These are phyloP conservation scores for Dromiciops gliroides DNA, from an alignment of 2,113 vertebrate genomes.

Conservation along the genomic window DNA sequence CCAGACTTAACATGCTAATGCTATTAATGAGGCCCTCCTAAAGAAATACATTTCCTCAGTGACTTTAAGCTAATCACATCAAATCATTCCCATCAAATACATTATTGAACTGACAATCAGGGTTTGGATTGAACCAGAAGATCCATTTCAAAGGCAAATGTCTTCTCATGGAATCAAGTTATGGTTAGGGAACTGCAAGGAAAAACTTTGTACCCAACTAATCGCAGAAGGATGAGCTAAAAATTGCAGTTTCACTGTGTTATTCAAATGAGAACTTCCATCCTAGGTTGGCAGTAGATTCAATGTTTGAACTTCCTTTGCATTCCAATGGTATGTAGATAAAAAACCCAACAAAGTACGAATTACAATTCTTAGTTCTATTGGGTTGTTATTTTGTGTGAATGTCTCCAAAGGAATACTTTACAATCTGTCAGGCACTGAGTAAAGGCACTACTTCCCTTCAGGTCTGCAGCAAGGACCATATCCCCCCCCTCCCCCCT, in stretches of 20 bases:
- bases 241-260: not conserved
- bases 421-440: slow-evolving; percentile 49
- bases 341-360: slow-evolving; percentile 65
- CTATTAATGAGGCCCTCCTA: not conserved
- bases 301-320: slow-evolving; percentile 73
- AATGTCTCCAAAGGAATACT: slow-evolving; percentile 55
- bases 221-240: not conserved
- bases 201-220: not conserved
- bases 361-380: slow-evolving; percentile 75
- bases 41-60: slow-evolving; percentile 41
- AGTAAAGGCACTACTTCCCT: not conserved
- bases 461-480: not conserved
- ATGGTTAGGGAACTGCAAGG: not conserved
- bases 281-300: slow-evolving; percentile 64
- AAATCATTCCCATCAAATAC: slow-evolving; percentile 54
- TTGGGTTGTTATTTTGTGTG: slow-evolving; percentile 64
- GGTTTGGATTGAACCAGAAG: slow-evolving; percentile 15
- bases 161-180: not conserved
- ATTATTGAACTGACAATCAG: slow-evolving; percentile 55
- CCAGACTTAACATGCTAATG: not conserved
- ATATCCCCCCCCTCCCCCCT: not conserved
- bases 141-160: slow-evolving; percentile 30
- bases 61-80: slow-evolving; percentile 50
- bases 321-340: slow-evolving; percentile 74
- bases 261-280: slow-evolving; percentile 58